A percentile compares a stretch with the other conserved stretches of the same genome.
These are phyloP conservation scores for Eriocheir sinensis DNA, from an alignment of 1,140 invertebrate species.

Conservation along the genomic window DNA sequence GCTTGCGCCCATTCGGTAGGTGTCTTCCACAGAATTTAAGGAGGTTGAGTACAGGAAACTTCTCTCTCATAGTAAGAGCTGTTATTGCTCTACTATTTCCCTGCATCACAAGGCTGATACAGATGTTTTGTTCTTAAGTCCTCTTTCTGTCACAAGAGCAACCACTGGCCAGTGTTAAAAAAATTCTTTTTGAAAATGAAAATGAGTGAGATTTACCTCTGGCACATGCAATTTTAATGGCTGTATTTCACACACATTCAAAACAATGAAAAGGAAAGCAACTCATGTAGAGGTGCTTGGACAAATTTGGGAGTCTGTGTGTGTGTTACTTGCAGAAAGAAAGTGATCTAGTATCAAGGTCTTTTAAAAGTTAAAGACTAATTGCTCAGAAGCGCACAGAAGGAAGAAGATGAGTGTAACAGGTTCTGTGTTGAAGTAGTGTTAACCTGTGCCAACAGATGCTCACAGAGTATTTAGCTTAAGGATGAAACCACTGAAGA, in stretches of 20 bases:
- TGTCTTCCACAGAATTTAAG: constrained; percentile 32
- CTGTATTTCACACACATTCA: no score
- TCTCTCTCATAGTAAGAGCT: constrained; percentile 64
- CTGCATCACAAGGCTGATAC: constrained; percentile 7
- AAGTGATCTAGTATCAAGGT: neutral
- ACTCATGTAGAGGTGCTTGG: constrained; percentile 66
- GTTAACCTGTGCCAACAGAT: no score
- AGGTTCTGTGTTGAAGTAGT: constrained; percentile 42
- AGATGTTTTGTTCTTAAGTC: constrained; percentile 64
- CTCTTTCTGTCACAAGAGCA: no score
- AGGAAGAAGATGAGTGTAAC: constrained; percentile 49
- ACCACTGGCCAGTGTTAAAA: neutral
- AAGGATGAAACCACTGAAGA: neutral
- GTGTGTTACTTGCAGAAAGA: constrained; percentile 56
- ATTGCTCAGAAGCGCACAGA: constrained; percentile 60
- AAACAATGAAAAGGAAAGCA: constrained; percentile 53
- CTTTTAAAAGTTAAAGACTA: constrained; percentile 61
- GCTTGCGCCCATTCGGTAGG: no score
- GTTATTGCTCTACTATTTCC: constrained; percentile 57
- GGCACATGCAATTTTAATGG: no score
- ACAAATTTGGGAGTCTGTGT: constrained; percentile 59
- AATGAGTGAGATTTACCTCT: no score
- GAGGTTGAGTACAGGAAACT: constrained; percentile 49
- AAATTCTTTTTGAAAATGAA: neutral
- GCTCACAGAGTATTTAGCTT: neutral